phyloP scores from a whole-genome alignment of 2,797 vertebrate species.

The Enteromius radiatus region DNA sequence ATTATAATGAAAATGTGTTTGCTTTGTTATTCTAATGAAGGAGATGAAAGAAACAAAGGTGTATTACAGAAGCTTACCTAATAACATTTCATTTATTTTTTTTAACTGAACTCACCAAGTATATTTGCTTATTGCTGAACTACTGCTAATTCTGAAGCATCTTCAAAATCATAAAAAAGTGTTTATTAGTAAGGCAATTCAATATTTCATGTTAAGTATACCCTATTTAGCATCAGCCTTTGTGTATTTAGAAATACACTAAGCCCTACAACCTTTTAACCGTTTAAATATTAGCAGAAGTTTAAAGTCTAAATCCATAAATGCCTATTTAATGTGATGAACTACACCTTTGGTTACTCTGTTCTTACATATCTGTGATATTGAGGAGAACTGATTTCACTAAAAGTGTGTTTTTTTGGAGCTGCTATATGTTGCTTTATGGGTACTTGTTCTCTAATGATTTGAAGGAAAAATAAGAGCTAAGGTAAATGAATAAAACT shows the following conservation, averaged over 20 bases:
- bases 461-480: constrained; percentile 13
- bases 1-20: neutral
- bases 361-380: neutral
- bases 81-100: neutral
- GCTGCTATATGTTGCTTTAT: neutral
- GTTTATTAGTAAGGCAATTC: neutral
- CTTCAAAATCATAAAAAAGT: neutral
- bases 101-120: neutral
- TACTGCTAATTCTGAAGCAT: neutral
- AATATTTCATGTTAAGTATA: neutral
- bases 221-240: neutral
- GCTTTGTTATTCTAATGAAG: constrained; percentile 10
- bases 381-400: neutral
- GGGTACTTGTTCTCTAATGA: neutral
- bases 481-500: constrained; percentile 1
- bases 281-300: neutral
- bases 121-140: neutral
- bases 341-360: neutral
- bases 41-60: neutral
- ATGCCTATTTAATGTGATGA: neutral
- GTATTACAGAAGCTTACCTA: constrained; percentile 6
- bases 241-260: neutral
- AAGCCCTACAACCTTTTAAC: neutral
- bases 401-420: neutral
- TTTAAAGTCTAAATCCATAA: neutral